Evolutionary conservation across 1,140 invertebrate species (phyloP), one percentile per base, ranked within the genome.

Genomic region (Drosophila nasuta): DNA sequence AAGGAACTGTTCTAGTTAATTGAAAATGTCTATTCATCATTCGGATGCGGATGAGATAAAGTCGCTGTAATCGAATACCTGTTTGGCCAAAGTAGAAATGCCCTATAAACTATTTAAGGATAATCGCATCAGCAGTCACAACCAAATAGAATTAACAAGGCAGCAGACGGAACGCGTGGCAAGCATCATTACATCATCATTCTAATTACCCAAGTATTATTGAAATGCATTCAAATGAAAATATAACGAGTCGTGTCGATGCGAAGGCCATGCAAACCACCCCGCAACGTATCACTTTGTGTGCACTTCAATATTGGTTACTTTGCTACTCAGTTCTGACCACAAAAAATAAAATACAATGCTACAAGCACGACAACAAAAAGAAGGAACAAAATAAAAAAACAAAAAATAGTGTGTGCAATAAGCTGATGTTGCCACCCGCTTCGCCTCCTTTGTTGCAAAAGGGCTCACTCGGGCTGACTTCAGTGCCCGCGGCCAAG

Each of bases 141-240:
- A 66, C 59, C 30, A 58, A 13, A 57, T 30, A 33, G 64, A 82
- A 82, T 77, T 79, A 83, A 69, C 72, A 64, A 41, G 52, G 64
- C 49, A 69, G 30, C 4, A 41, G 51, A 43, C 45, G 28, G 20
- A 46, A 48, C 71, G 80, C 78, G 87, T 87, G 87, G 57, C 76
- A 79, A 80, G 83, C 82, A 81, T 78, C 77, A 86, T 91, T 89
- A 80, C 82, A 81, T 78, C 77, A 86, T 91, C 86, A 86, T 71
- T 75, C 91, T 92, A 92, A 92, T 92, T 91, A 92, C 72, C 82
- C 83, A 73, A 89, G 90, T 92, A 92, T 92, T 92, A 91, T 92
- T 56, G 75, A 86, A 75, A 89, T 30, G 59, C 87, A 91, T 89
- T 92, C 73, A 86, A 85, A 73, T 73, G 91, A 86, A 91, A 86